Evolutionary conservation across 2,113 vertebrate species (phyloP).

Genomic region (Leucoraja erinaceus): DNA sequence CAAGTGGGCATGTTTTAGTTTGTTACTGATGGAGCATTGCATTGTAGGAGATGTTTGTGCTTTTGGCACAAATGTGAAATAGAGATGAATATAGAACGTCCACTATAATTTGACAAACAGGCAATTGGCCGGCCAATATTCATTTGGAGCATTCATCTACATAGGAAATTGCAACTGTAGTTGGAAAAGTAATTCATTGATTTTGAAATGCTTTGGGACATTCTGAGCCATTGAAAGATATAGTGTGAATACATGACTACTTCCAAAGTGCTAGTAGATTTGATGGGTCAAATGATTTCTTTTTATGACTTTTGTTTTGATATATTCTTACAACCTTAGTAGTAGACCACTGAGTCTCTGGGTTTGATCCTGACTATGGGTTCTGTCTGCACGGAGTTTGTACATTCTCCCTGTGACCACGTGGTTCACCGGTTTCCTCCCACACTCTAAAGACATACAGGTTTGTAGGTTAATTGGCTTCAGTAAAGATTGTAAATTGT

Average conservation of each 20-base stretch:
- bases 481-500: too few species aligned
- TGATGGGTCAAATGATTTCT: not conserved
- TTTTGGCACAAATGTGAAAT: too few species aligned
- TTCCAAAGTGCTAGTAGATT: not conserved
- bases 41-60: not conserved
- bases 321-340: not conserved
- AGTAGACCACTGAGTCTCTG: too few species aligned
- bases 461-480: too few species aligned
- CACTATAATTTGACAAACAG: not conserved
- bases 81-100: not conserved
- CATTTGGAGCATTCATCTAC: not conserved
- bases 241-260: not conserved
- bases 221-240: not conserved
- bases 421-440: too few species aligned
- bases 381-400: too few species aligned
- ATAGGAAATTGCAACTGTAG: not conserved
- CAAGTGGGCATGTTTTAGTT: not conserved
- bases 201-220: not conserved
- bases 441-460: too few species aligned
- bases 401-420: too few species aligned
- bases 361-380: too few species aligned
- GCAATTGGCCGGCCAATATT: not conserved
- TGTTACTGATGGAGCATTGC: not conserved
- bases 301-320: not conserved
- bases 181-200: not conserved